Conservation (phyloP, 2,888 invertebrate species). For the Ecliptopera silaceata region DNA sequence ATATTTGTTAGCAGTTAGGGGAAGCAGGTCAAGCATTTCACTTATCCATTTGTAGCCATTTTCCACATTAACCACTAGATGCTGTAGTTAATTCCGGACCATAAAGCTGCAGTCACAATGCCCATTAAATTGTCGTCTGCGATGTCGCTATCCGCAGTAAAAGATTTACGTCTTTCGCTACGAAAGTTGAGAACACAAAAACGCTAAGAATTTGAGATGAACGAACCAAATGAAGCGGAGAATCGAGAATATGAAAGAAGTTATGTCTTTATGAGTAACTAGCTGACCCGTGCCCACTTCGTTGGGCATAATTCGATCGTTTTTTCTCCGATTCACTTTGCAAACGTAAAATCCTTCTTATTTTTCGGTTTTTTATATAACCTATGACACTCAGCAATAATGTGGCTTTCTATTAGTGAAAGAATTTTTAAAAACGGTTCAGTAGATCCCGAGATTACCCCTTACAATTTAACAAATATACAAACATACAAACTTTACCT, state of each 20-base stretch:
- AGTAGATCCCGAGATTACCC: too few species aligned
- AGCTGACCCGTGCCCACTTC: too few species aligned
- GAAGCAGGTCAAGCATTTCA: constrained; percentile 11
- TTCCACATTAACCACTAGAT: constrained; percentile 34
- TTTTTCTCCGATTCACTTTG: too few species aligned
- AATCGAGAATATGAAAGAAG: constrained; percentile 31
- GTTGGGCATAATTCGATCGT: too few species aligned
- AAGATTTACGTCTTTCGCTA: constrained; percentile 37
- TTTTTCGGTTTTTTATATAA: too few species aligned
- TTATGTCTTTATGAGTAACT: constrained; percentile 18
- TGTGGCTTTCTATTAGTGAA: too few species aligned
- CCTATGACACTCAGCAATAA: too few species aligned
- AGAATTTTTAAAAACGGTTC: too few species aligned
- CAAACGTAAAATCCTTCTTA: too few species aligned
- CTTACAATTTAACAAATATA: too few species aligned
- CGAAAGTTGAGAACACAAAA: constrained; percentile 27
- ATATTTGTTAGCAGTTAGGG: neutral
- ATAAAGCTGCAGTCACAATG: constrained; percentile 45
- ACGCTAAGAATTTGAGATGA: constrained; percentile 24
- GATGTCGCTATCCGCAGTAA: constrained; percentile 46
- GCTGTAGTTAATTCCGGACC: constrained; percentile 43
- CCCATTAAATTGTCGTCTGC: constrained; percentile 41
- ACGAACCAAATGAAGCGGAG: constrained; percentile 29
- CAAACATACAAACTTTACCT: too few species aligned
- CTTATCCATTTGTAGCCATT: constrained; percentile 26